These are phyloP conservation scores for Leptonema lineaticorne DNA, from an alignment of 1,140 invertebrate species.

Conservation along the genomic window DNA sequence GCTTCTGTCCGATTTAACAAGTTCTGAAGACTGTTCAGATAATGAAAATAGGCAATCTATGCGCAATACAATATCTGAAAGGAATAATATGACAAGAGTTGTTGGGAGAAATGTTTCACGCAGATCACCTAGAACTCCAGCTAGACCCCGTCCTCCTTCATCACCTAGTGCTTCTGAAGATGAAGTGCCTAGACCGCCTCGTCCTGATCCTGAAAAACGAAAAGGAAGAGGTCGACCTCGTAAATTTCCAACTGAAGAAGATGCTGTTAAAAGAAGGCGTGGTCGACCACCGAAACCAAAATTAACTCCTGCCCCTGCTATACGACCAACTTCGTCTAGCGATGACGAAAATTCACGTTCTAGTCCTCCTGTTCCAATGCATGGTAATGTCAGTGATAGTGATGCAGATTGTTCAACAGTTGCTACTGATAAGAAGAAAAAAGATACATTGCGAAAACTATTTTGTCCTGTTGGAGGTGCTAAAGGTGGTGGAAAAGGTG, in stretches of 20 bases:
- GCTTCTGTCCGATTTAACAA: constrained; percentile 30
- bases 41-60: neutral
- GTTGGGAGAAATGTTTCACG: constrained; percentile 1
- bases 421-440: constrained; percentile 60
- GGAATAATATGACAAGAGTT: neutral
- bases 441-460: constrained; percentile 59
- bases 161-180: constrained; percentile 38
- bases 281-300: constrained; percentile 50
- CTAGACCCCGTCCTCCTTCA: constrained; percentile 27
- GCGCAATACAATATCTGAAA: constrained; percentile 18
- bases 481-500: constrained; percentile 62
- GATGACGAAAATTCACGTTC: constrained; percentile 49
- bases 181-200: constrained; percentile 30
- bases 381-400: constrained; percentile 26
- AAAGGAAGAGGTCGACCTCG: constrained; percentile 34
- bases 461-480: constrained; percentile 55
- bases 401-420: constrained; percentile 32
- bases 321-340: constrained; percentile 48
- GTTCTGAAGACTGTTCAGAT: constrained; percentile 22
- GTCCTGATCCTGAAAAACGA: constrained; percentile 23
- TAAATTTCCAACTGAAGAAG: constrained; percentile 31
- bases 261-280: constrained; percentile 39
- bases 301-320: constrained; percentile 42
- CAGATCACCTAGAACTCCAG: constrained; percentile 27
- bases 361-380: constrained; percentile 29